Base-by-base conservation (phyloP, 1,140 invertebrate species). In the Ceratina japonica region DNA sequence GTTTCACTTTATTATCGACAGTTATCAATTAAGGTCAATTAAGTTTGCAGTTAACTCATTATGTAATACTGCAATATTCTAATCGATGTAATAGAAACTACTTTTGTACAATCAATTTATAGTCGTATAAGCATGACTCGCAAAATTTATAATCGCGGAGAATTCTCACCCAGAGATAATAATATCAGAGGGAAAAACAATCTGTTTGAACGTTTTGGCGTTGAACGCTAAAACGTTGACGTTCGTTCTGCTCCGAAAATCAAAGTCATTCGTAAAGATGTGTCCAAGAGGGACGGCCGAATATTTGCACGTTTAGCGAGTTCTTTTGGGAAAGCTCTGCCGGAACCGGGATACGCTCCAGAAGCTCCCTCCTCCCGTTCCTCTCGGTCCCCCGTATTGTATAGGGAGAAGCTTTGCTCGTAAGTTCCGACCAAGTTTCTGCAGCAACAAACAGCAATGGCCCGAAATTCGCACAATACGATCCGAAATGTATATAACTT, bases 351-450 rank as follows among this genome's bases (percentile, higher is more conserved):
- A 75, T 24, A 56, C 80, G 22, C 82, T 63, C 81, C 44, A 56
- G 51, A 80, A 80, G 59, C 69, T 74, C 59, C 49, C 54, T 51
- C 20, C 58, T 63, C 78, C 63, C 69, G 16, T 24, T 56, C 31
- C 52, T 31, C 20, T 16, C 22, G 15, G 16, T 8, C 24, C 66
- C 52, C 22, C 16, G 56, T 49, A 80, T 84, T 84, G 68, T 84
- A 84, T 54, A 69, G 22, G 61, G 51, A 54, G 58, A 62, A 75
- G 68, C 24, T 54, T 22, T 27, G 63, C 52, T 65, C 74, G 74
- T 81, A 84, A 85, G 82, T 85, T 84, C 74, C 79, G 82, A 18
- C 74, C 59, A 84, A 85, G 78, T 85, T 85, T 81, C 69, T 61
- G 72, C 68, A 69, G 72, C 83, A 76, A 78, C 83, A 81, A 81